Base-by-base conservation (phyloP, 1,140 invertebrate genomes). In the Telenomus remus region DNA sequence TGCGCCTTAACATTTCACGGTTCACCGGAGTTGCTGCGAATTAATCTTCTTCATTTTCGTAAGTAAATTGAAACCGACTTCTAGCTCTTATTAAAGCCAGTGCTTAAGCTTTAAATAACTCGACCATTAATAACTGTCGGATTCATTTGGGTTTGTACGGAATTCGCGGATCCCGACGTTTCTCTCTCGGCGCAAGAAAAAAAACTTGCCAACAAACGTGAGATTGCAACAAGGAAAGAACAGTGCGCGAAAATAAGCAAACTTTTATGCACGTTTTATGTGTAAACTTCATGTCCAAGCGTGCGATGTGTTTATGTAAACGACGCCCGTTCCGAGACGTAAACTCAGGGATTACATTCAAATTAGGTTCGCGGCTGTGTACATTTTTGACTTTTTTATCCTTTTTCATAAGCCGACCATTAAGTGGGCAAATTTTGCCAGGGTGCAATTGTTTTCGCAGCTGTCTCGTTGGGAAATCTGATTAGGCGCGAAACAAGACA, bases 11-110 rank as follows among this genome's bases (percentile, higher is more conserved):
- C 10, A 59, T 59, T 34, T 63, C 12, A 57, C n/a, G 42, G 42
- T 72, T 59, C 54, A 42, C 15, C 51, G 19, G 46, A 50, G 59
- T 75, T 60, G 42, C 19, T 34, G n/a, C 16, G 35, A 61, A 76
- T 71, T 70, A 76, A 76, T 69, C 72, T 65, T 76, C 72, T 70
- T 76, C 65, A 70, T 76, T 65, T 76, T 70, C 48, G 53, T 53
- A 69, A 49, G 55, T 65, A 70, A 76, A 76, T 70, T 65, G 55
- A 70, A 70, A 65, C 65, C 49, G 65, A 70, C 65, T 70, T 76
- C 55, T 60, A 54, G 44, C 55, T 76, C 61, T 65, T 70, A 65
- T 69, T 65, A 69, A 65, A 76, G 65, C 46, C 55, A 46, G 49
- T 69, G 61, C 60, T 69, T 64, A 76, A 69, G 64, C 60, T 65